phyloP scores from a whole-genome alignment of 2,888 invertebrate species.

The Pristionchus exspectatus region DNA sequence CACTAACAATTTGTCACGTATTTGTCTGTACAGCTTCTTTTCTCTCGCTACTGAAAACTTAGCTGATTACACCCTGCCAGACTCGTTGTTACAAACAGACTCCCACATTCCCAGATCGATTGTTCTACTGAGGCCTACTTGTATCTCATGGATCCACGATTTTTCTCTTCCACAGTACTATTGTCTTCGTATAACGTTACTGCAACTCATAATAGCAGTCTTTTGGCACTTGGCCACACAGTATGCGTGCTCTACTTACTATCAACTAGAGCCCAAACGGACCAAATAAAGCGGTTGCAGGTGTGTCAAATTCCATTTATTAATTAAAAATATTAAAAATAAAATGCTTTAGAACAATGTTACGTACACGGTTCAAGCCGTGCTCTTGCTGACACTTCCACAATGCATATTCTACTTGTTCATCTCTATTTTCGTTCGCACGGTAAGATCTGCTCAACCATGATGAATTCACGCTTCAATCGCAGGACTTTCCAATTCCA shows the following conservation, averaged over 20 bases:
- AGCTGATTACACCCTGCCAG: background rate
- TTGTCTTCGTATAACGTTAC: background rate
- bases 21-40: background rate
- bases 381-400: background rate
- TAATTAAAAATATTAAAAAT: background rate
- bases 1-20: background rate
- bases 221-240: background rate
- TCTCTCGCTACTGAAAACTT: background rate
- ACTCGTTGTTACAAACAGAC: background rate
- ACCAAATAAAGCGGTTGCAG: background rate
- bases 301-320: background rate
- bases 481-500: background rate
- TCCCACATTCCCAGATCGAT: background rate
- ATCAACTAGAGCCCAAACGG: background rate
- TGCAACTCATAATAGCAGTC: background rate
- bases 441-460: background rate
- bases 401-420: slow-evolving; percentile 10
- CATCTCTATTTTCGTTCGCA: background rate
- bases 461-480: background rate
- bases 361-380: background rate
- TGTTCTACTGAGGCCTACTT: background rate
- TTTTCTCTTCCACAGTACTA: background rate
- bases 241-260: background rate
- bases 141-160: background rate
- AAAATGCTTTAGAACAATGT: background rate